phyloP scores from a whole-genome alignment of 2,888 invertebrate genomes.

The Stramonita haemastoma region DNA sequence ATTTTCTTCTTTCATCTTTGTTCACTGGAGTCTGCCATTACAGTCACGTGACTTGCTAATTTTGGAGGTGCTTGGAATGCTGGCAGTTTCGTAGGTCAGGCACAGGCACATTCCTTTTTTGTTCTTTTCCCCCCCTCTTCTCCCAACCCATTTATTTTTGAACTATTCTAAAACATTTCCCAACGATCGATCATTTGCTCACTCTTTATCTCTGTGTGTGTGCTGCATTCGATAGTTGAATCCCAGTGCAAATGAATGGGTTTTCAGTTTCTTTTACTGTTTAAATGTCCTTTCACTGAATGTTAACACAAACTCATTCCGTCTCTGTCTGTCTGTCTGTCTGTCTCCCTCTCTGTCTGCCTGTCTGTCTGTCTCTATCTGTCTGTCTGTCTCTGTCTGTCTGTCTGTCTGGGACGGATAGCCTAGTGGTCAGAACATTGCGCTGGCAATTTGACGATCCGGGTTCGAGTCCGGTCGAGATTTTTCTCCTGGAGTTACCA shows the following conservation, averaged over 20 bases:
- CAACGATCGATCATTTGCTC: neutral
- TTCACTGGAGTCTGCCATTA: constrained; percentile 36
- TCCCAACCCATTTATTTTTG: too few relatives aligned
- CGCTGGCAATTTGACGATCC: too few relatives aligned
- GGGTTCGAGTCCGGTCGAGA: too few relatives aligned
- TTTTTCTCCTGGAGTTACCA: too few relatives aligned
- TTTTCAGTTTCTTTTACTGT: neutral
- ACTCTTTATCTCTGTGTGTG: neutral
- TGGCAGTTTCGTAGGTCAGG: constrained; percentile 4
- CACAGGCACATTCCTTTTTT: neutral
- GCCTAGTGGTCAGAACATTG: too few relatives aligned
- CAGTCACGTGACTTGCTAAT: constrained; percentile 40
- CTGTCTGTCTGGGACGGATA: too few relatives aligned
- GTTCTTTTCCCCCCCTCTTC: neutral
- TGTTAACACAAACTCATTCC: too few relatives aligned
- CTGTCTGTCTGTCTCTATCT: too few relatives aligned
- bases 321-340: too few relatives aligned
- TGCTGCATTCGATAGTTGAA: neutral
- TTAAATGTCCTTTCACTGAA: too few relatives aligned
- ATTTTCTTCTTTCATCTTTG: constrained; percentile 8
- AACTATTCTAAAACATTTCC: neutral
- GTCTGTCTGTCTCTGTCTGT: too few relatives aligned
- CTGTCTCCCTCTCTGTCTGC: too few relatives aligned
- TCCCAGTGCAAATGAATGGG: neutral
- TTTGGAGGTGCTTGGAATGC: constrained; percentile 38